A percentile compares a stretch with the other conserved stretches of the same genome.
Conservation (phyloP, 2,888 invertebrate species). For the Cenopis cana region DNA sequence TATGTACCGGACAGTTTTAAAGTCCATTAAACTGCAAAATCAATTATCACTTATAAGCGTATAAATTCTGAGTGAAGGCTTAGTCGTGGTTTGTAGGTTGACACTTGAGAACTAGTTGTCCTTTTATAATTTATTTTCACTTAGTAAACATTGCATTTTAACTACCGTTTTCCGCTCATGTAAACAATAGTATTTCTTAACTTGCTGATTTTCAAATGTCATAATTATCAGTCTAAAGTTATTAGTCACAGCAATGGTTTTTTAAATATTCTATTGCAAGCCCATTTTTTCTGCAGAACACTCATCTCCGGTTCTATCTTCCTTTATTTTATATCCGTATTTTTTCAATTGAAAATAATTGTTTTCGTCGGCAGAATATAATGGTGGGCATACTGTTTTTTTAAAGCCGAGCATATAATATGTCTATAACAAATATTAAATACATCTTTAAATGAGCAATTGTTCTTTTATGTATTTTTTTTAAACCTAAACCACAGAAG, state of each 20-base stretch:
- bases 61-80: constrained; percentile 39
- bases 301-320: too few species aligned
- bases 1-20: neutral
- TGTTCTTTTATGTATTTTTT: too few species aligned
- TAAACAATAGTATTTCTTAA: neutral
- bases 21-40: constrained; percentile 11
- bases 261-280: too few species aligned
- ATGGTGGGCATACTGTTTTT: too few species aligned
- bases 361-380: too few species aligned
- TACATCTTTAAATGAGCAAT: too few species aligned
- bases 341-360: too few species aligned
- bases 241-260: neutral
- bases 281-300: too few species aligned
- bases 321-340: too few species aligned
- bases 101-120: constrained; percentile 38
- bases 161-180: constrained; percentile 5
- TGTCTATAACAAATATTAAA: too few species aligned
- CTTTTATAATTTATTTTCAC: constrained; percentile 28
- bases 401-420: too few species aligned
- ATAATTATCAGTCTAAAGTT: neutral
- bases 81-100: constrained; percentile 26
- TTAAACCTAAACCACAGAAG: neutral
- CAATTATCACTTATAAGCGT: constrained; percentile 6
- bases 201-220: neutral
- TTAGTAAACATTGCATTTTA: constrained; percentile 7